Evolutionary conservation across 2,113 vertebrate genomes (phyloP).

Genomic region (Salminus brasiliensis): DNA sequence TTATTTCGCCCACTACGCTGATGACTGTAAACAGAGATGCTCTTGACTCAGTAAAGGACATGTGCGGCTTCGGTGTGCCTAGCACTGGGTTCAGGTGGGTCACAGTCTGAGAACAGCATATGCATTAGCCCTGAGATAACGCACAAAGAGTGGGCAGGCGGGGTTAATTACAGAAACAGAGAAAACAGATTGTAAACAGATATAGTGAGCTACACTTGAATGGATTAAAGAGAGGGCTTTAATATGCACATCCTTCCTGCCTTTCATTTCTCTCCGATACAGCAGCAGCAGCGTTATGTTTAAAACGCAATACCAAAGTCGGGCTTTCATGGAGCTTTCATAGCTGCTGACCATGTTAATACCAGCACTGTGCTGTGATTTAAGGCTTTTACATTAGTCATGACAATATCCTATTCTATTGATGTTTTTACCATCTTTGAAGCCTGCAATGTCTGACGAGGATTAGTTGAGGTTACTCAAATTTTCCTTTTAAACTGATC

Average conservation of each 20-base stretch:
- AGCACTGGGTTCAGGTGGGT: slow-evolving; percentile 25
- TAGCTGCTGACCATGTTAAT: neutral
- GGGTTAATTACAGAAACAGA: slow-evolving; percentile 62
- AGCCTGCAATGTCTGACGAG: slow-evolving; percentile 49
- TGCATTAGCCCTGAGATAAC: slow-evolving; percentile 48
- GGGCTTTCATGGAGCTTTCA: neutral
- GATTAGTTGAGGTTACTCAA: slow-evolving; percentile 37
- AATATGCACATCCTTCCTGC: slow-evolving; percentile 12
- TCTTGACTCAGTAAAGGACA: slow-evolving; percentile 32
- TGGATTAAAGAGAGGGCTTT: slow-evolving; percentile 25
- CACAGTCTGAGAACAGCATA: slow-evolving; percentile 44
- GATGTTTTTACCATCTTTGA: slow-evolving; percentile 55
- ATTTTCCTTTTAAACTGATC: slow-evolving; percentile 42
- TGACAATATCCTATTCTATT: slow-evolving; percentile 28
- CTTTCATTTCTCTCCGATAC: neutral
- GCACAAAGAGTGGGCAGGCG: slow-evolving; percentile 54
- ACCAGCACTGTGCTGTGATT: neutral
- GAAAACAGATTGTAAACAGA: slow-evolving; percentile 8
- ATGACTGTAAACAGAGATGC: slow-evolving; percentile 39
- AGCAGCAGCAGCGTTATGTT: neutral
- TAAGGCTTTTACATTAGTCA: slow-evolving; percentile 59
- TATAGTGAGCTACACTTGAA: slow-evolving; percentile 21
- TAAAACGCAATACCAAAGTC: neutral
- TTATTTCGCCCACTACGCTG: slow-evolving; percentile 36
- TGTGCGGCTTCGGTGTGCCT: slow-evolving; percentile 12